Evolutionary conservation across 2,797 vertebrate genomes (phyloP), one percentile per base, ranked within the genome.

Genomic region (Sorex maritimensis): DNA sequence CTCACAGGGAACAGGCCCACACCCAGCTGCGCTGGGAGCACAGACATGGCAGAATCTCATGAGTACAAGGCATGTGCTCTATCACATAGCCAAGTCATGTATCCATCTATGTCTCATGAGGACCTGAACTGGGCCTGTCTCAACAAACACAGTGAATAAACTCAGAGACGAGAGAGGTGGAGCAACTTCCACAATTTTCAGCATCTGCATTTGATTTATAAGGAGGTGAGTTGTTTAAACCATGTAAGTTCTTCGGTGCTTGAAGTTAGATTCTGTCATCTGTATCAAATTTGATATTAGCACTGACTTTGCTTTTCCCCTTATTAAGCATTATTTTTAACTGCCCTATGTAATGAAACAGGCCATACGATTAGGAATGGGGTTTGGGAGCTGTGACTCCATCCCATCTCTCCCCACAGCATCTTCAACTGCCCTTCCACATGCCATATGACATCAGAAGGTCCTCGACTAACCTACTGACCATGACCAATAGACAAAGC

Each of bases 301-400:
- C 55, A 84, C 49, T 81, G 87, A 91, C 79, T 55, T 72, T 63
- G 38, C 23, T 82, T 81, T 93, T 78, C 52, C 74, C 75, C 79
- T 80, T 38, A 69, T 69, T 81, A 67, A 58, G 55, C 88, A 46
- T 82, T 93, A 82, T 73, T 95, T 91, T 95, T 90, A 95, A 86
- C 89, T 90, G 82, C 41, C 79, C 82, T 88, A 89, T 67, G 93
- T 96, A 77, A 93, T 75, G 91, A 90, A 86, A 79, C n/a, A 73
- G 44, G 63, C 71, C 90, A 65, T 13, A n/a, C 26, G 67, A 94
- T 85, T 15, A 80, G 67, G 24, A 91, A 75, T 69, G 19, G 38
- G 68, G 52, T 61, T 91, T 85, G 28, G 44, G 65, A 80, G 28
- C 83, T 69, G 65, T 87, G 38, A 75, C 10, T 90, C 93, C 71